Conservation (phyloP, 2,113 vertebrate genomes). For the Polypterus bichir region DNA sequence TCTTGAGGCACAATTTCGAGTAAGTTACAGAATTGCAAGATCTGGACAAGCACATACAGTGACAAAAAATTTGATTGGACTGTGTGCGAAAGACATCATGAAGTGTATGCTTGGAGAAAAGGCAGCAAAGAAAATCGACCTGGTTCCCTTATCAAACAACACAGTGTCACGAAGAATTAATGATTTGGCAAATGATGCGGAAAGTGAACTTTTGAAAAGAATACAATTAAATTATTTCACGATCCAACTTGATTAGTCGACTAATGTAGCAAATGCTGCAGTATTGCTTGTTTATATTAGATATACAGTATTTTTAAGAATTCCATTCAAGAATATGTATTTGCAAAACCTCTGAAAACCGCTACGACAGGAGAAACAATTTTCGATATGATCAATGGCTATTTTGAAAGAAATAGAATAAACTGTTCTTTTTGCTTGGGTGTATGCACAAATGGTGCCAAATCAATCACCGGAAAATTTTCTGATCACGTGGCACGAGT, state of each 20-base stretch:
- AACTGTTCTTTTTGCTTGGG: conserved; percentile 32
- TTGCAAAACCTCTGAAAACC: conserved; percentile 32
- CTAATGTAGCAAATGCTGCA: conserved; percentile 32
- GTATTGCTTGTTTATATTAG: conserved; percentile 30
- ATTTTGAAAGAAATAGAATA: conserved; percentile 31
- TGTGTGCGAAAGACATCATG: conserved; percentile 34
- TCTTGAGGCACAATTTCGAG: conserved; percentile 30
- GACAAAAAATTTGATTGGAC: conserved; percentile 36
- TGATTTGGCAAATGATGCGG: too few relatives aligned
- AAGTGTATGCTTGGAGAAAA: conserved; percentile 36
- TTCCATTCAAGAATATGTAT: conserved; percentile 29
- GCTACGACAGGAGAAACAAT: conserved; percentile 31
- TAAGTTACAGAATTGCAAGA: conserved; percentile 31
- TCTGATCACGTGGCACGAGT: conserved; percentile 30
- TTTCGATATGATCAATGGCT: conserved; percentile 30
- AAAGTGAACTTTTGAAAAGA: conserved; percentile 30
- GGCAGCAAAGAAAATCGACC: conserved; percentile 30
- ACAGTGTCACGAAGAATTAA: conserved; percentile 31
- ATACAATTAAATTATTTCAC: conserved; percentile 32
- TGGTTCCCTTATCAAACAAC: conserved; percentile 26
- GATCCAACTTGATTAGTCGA: conserved; percentile 30
- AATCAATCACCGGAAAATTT: conserved; percentile 29
- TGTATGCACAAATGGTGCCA: conserved; percentile 37
- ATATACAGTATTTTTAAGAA: conserved; percentile 32
- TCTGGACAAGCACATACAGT: conserved; percentile 36